Evolutionary conservation across 1,140 invertebrate species (phyloP).

Genomic region (Sarcophaga bullata): DNA sequence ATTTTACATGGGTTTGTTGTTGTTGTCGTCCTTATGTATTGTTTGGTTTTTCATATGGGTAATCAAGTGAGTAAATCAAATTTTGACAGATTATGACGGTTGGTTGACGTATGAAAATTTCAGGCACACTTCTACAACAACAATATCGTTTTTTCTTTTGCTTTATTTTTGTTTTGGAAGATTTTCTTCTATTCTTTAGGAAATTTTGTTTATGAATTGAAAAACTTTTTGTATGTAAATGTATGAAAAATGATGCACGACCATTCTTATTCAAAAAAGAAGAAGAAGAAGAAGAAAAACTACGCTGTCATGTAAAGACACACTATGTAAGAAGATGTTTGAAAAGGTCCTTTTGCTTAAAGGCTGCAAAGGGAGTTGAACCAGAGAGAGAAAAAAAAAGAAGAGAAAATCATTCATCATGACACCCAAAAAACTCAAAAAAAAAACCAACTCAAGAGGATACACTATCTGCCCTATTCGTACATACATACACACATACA

Average conservation of each 20-base stretch:
- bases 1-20: not conserved
- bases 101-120: not conserved
- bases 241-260: constrained; percentile 24
- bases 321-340: not conserved
- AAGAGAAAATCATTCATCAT: constrained; percentile 23
- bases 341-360: not conserved
- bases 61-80: constrained; percentile 41
- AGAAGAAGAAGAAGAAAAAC: not conserved
- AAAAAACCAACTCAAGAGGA: constrained; percentile 7
- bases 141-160: constrained; percentile 1
- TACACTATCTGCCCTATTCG: not conserved
- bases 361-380: constrained; percentile 7
- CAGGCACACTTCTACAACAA: not conserved
- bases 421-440: constrained; percentile 1
- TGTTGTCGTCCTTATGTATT: not conserved
- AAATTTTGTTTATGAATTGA: not conserved
- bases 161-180: constrained; percentile 5
- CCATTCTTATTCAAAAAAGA: not conserved
- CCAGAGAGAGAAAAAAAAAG: too few species aligned
- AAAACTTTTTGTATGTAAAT: constrained; percentile 29
- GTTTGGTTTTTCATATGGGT: not conserved
- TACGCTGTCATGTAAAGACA: not conserved
- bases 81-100: constrained; percentile 37
- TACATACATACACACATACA: too few species aligned
- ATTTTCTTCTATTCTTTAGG: constrained; percentile 1